phyloP scores from a whole-genome alignment of 2,888 invertebrate genomes.

The Parascotia fuliginaria region DNA sequence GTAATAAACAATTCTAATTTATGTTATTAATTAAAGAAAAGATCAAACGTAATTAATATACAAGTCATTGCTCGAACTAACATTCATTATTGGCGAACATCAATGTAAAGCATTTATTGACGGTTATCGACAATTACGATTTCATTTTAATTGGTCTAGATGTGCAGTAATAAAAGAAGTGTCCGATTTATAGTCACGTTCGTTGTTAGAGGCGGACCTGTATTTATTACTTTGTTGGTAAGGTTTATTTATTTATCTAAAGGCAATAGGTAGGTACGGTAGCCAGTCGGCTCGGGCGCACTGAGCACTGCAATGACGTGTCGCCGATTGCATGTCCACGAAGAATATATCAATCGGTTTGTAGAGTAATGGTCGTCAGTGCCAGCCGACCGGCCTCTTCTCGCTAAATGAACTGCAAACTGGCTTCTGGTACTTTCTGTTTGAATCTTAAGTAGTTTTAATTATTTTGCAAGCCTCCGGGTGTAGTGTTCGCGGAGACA shows the following conservation, averaged over 20 bases:
- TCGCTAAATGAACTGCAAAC: slow-evolving; percentile 73
- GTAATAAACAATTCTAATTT: slow-evolving; percentile 31
- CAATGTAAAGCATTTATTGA: slow-evolving; percentile 47
- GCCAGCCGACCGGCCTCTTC: slow-evolving; percentile 57
- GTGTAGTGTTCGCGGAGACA: slow-evolving; percentile 62
- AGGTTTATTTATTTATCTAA: slow-evolving; percentile 63
- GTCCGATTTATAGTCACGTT: slow-evolving; percentile 71
- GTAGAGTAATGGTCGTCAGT: slow-evolving; percentile 75
- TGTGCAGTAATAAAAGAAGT: slow-evolving; percentile 69
- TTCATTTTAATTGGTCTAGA: slow-evolving; percentile 67
- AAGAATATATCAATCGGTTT: slow-evolving; percentile 79
- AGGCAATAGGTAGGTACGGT: slow-evolving; percentile 42
- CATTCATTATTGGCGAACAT: slow-evolving; percentile 44
- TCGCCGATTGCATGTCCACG: slow-evolving; percentile 82
- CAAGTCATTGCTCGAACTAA: slow-evolving; percentile 22
- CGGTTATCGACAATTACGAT: slow-evolving; percentile 72
- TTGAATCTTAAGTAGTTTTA: slow-evolving; percentile 85
- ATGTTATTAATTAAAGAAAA: slow-evolving; percentile 29
- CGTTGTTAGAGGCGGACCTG: slow-evolving; percentile 62
- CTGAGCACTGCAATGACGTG: slow-evolving; percentile 68
- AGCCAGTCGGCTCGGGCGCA: slow-evolving; percentile 34
- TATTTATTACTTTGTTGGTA: slow-evolving; percentile 68
- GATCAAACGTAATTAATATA: slow-evolving; percentile 24
- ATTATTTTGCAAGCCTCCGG: slow-evolving; percentile 78
- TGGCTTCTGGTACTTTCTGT: slow-evolving; percentile 75